A percentile compares a stretch with the other conserved stretches of the same genome.
phyloP scores from a whole-genome alignment of 2,797 vertebrate genomes.

The Liparis tanakae region DNA sequence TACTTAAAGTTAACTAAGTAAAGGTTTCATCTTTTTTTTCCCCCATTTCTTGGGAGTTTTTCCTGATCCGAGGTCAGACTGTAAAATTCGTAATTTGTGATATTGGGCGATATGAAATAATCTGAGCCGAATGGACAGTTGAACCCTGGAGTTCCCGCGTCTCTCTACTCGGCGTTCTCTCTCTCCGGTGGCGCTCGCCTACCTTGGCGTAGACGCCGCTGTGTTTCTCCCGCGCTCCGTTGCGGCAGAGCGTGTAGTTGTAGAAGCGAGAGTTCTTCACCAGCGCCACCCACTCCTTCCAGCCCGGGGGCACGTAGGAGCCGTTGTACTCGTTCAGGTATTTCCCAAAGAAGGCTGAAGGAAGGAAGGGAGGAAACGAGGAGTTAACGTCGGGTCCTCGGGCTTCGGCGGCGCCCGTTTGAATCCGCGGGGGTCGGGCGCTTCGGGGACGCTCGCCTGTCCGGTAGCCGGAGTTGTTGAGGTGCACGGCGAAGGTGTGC shows the following conservation, averaged over 20 bases:
- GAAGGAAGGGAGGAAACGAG: slow-evolving; percentile 4
- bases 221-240: slow-evolving; percentile 94
- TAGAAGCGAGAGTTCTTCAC: slow-evolving; percentile 99
- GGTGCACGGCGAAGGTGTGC: slow-evolving; percentile 94
- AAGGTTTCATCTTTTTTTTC: too few species aligned
- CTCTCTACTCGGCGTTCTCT: not conserved
- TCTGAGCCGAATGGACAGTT: not conserved
- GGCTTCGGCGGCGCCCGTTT: not conserved
- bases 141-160: not conserved
- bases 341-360: slow-evolving; percentile 96
- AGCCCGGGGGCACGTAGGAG: slow-evolving; percentile 96
- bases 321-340: slow-evolving; percentile 99
- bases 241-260: slow-evolving; percentile 97
- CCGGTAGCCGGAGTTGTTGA: slow-evolving; percentile 95
- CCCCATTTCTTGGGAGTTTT: too few species aligned
- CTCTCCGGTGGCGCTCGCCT: slow-evolving; percentile 11
- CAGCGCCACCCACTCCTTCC: slow-evolving; percentile 97
- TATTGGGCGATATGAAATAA: too few species aligned
- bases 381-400: too few species aligned
- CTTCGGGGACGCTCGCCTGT: slow-evolving; percentile 83
- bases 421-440: not conserved
- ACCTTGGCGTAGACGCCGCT: slow-evolving; percentile 92
- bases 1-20: not conserved
- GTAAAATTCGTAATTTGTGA: too few species aligned
- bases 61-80: too few species aligned